Evolutionary conservation across 1,140 invertebrate genomes (phyloP).

Genomic region (Galleria mellonella): DNA sequence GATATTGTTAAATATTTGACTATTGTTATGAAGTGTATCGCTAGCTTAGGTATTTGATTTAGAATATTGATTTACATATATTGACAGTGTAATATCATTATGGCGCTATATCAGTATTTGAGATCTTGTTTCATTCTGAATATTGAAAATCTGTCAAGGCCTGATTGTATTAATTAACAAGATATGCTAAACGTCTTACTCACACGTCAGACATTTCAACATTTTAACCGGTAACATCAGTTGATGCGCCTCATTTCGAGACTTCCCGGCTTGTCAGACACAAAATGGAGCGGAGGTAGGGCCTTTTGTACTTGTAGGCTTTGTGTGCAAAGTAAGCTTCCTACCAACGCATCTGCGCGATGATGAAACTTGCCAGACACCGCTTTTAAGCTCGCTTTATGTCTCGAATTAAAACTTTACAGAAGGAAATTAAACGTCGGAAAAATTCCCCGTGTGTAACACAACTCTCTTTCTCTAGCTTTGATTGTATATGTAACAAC

Average conservation of each 20-base stretch:
- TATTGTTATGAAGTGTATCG: too few species aligned
- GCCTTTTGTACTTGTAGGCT: conserved; percentile 68
- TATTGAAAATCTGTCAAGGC: too few species aligned
- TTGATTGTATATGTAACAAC: conserved; percentile 1
- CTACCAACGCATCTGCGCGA: conserved; percentile 63
- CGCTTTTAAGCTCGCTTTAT: conserved; percentile 67
- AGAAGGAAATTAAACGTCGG: conserved; percentile 65
- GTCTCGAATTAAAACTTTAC: conserved; percentile 68
- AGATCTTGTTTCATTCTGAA: too few species aligned
- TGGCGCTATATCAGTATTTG: too few species aligned
- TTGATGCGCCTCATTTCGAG: conserved; percentile 48
- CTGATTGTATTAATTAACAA: too few species aligned
- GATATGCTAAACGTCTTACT: background rate
- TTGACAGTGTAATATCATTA: too few species aligned
- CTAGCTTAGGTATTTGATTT: too few species aligned
- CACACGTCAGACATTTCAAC: conserved; percentile 15
- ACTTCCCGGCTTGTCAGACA: conserved; percentile 56
- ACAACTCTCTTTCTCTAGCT: conserved; percentile 5
- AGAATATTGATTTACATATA: too few species aligned
- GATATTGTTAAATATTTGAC: too few species aligned
- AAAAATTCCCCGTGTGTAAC: conserved; percentile 39
- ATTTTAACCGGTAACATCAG: conserved; percentile 35
- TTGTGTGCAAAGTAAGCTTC: conserved; percentile 70
- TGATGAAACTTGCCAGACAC: conserved; percentile 71
- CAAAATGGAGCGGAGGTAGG: conserved; percentile 61